A percentile compares a stretch with the other conserved stretches of the same genome.
phyloP scores from a whole-genome alignment of 2,888 invertebrate genomes.

The Tenthredo livida region DNA sequence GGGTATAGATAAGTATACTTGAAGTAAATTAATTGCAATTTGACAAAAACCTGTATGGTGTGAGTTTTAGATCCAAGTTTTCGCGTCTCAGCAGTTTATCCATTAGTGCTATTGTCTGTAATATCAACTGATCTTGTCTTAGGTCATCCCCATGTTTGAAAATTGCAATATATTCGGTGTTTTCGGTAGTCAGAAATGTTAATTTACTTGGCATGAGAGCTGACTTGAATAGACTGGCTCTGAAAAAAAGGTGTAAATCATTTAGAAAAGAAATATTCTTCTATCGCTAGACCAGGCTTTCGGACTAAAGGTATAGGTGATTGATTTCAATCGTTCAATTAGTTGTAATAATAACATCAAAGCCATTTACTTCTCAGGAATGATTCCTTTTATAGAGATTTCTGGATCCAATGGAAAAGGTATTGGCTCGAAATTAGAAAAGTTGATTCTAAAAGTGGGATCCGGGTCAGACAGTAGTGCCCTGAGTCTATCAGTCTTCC shows the following conservation, averaged over 20 bases:
- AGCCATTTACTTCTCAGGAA: slow-evolving; percentile 86
- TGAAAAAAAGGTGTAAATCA: slow-evolving; percentile 59
- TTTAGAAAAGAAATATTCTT: slow-evolving; percentile 45
- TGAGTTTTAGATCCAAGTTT: slow-evolving; percentile 97
- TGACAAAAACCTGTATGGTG: slow-evolving; percentile 86
- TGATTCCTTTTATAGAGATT: slow-evolving; percentile 92
- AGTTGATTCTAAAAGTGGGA: slow-evolving; percentile 89
- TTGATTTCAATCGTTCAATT: slow-evolving; percentile 45
- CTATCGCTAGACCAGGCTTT: not conserved
- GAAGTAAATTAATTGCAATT: not conserved
- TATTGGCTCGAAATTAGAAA: slow-evolving; percentile 93
- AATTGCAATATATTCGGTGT: slow-evolving; percentile 94
- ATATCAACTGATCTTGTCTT: slow-evolving; percentile 97
- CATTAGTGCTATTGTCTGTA: slow-evolving; percentile 99
- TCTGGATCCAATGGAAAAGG: slow-evolving; percentile 97
- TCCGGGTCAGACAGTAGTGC: slow-evolving; percentile 90
- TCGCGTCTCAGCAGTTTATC: slow-evolving; percentile 96
- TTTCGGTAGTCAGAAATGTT: slow-evolving; percentile 91
- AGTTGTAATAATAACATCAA: slow-evolving; percentile 3
- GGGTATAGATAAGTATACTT: not conserved
- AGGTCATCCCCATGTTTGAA: slow-evolving; percentile 99
- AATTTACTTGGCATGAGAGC: slow-evolving; percentile 96
- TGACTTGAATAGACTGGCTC: slow-evolving; percentile 96
- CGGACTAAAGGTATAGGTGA: not conserved
- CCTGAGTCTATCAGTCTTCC: slow-evolving; percentile 94